Evolutionary conservation across 2,797 vertebrate genomes (phyloP).

Genomic region (Myiotriccus ornatus): DNA sequence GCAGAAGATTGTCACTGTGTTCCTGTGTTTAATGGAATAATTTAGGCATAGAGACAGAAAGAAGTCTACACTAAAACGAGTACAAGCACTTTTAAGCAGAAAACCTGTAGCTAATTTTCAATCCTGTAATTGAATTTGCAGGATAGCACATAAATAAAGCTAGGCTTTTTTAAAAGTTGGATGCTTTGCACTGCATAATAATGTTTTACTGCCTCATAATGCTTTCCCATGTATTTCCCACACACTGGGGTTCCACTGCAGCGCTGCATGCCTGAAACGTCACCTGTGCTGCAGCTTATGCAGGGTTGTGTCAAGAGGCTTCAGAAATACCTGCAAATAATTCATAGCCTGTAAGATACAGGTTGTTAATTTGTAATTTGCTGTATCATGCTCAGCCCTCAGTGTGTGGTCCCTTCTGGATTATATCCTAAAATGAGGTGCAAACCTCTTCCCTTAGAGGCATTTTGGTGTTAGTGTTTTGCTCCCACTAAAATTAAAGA

Average conservation of each 20-base stretch:
- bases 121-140: conserved; percentile 51
- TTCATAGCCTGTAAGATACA: not conserved
- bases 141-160: conserved; percentile 52
- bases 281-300: not conserved
- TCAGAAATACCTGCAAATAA: not conserved
- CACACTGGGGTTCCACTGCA: not conserved
- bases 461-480: not conserved
- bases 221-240: not conserved
- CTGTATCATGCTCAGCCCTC: not conserved
- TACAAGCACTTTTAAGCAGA: conserved; percentile 56
- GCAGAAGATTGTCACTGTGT: not conserved
- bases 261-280: not conserved
- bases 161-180: not conserved
- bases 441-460: not conserved
- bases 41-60: conserved; percentile 32
- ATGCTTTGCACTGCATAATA: not conserved
- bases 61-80: conserved; percentile 46
- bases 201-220: conserved; percentile 1
- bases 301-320: not conserved
- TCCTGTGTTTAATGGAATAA: conserved; percentile 51
- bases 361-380: not conserved
- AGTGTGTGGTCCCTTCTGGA: not conserved
- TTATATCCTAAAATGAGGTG: not conserved
- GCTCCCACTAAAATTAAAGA: not conserved
- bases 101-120: conserved; percentile 66